These are phyloP conservation scores for Margaritifera margaritifera DNA, from an alignment of 2,888 invertebrate genomes.

Conservation along the genomic window DNA sequence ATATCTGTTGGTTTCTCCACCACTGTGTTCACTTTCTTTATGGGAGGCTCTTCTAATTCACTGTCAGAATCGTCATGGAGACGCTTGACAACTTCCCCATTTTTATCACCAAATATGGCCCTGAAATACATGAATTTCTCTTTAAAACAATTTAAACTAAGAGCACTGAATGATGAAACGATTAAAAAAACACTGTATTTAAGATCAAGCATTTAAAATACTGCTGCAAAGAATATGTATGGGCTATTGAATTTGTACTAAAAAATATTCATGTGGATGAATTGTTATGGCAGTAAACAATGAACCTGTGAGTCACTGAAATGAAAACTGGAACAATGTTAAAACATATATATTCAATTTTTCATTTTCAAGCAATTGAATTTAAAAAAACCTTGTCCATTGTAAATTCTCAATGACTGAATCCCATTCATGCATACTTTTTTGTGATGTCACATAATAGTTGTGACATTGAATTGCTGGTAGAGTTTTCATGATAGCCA, in stretches of 20 bases:
- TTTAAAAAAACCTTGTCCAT: too few species aligned
- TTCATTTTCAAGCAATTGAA: too few species aligned
- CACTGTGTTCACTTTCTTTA: slow-evolving; percentile 17
- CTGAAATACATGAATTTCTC: slow-evolving; percentile 35
- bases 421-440: too few species aligned
- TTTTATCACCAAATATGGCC: slow-evolving; percentile 63
- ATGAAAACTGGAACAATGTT: too few species aligned
- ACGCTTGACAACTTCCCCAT: slow-evolving; percentile 58
- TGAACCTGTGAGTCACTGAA: too few species aligned
- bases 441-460: too few species aligned
- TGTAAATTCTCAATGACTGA: too few species aligned
- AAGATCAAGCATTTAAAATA: neutral
- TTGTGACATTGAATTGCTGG: too few species aligned
- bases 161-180: slow-evolving; percentile 1
- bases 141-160: neutral
- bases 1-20: slow-evolving; percentile 55
- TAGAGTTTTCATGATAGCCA: too few species aligned
- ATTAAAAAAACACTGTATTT: neutral
- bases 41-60: slow-evolving; percentile 49
- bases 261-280: neutral
- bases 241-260: neutral
- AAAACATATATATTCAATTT: too few species aligned
- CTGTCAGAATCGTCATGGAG: slow-evolving; percentile 60
- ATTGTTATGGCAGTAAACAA: neutral
- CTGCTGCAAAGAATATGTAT: neutral